Base-by-base conservation (phyloP, 1,140 invertebrate genomes). In the Bilobella aurantiaca region DNA sequence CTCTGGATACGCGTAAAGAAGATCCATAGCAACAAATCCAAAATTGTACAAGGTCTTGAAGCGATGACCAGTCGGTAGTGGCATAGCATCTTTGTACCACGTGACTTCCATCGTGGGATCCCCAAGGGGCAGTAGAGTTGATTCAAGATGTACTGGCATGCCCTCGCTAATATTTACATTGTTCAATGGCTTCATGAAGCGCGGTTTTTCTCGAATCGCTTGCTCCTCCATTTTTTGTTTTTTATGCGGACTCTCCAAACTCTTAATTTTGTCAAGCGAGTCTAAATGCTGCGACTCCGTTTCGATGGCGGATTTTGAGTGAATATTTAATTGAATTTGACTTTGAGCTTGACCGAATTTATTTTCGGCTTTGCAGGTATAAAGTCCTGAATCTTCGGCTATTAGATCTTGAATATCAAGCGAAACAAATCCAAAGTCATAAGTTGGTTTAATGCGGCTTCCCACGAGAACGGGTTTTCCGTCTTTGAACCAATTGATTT, bases 341-440 rank as follows among this genome's bases (percentile, higher is more conserved):
- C 25, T 62, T 23, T 23, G 3, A 67, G 91, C 92, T 82, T 94
- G 89, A 62, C 94, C 95, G 71, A 90, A 82, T 66, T 86, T 80
- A 77, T 98, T 97, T 5, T 87, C 93, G 37, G 94, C 94, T 46
- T 16, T 96, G 86, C 78, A 74, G 14, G 74, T 75, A 65, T 80
- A 80, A 21, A 77, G 75, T 16, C 83, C 83, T 63, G 79, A 77
- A 73, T 84, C 83, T 69, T 83, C 82, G 21, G 81, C 75, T 53
- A 81, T 81, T 0, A 79, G 78, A 47, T 88, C 88, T 23, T 95
- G 80, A 31, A 98, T 88, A 76, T 97, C 93, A 47, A 98, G 79
- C 68, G 93, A 87, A 47, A 93, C 91, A 78, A 95, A 96, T 32
- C 94, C 94, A 79, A 98, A 98, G 76, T 98, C 93, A 75, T 90